Base-by-base conservation (phyloP, 2,113 vertebrate species). In the Tetraodon nigroviridis region DNA sequence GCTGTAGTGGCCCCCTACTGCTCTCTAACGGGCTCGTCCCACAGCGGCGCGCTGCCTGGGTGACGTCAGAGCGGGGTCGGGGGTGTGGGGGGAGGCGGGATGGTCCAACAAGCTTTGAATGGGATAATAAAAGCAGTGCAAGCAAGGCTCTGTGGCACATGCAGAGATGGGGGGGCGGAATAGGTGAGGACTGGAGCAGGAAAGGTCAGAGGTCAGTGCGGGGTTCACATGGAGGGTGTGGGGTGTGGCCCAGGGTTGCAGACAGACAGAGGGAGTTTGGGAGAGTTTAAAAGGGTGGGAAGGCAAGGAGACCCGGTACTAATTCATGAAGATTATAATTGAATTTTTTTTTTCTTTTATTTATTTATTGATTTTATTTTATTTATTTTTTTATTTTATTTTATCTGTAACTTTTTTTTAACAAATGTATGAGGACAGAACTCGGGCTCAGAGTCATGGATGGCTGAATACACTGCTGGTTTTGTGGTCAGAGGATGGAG, bases 391-490 rank as follows among this genome's bases (percentile, higher is more conserved):
- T 21, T 15, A 1, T 48, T 50, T 58, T 82, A 84, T 73, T 63
- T 29, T 50, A 79, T 81, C 57, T 81, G 60, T 79, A 56, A 20
- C 74, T 84, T 81, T 86, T 82, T 83, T 69, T 48, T 10, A 70
- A 11, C 77, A 84, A 67, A 80, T 74, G 55, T 63, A 54, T 21
- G 8, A 78, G 51, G 73, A 71, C 71, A 76, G 49, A 84, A 79
- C 63, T 85, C 54, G 80, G 83, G 86, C 88, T 90, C 79, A 79
- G 78, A 85, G 73, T 83, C n/a, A 46, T 76, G 70, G 58, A 75
- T 79, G 64, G 78, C 83, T 83, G 75, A 69, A 83, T 84, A 88
- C 90, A 84, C 85, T 93, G 93, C 93, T 95, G 93, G 93, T 91
- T 85, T 76, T 81, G 69, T 82, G 58, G 55, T 80, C 71, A 71